These are phyloP conservation scores for Galeruca laticollis DNA, from an alignment of 2,888 invertebrate species.

Conservation along the genomic window DNA sequence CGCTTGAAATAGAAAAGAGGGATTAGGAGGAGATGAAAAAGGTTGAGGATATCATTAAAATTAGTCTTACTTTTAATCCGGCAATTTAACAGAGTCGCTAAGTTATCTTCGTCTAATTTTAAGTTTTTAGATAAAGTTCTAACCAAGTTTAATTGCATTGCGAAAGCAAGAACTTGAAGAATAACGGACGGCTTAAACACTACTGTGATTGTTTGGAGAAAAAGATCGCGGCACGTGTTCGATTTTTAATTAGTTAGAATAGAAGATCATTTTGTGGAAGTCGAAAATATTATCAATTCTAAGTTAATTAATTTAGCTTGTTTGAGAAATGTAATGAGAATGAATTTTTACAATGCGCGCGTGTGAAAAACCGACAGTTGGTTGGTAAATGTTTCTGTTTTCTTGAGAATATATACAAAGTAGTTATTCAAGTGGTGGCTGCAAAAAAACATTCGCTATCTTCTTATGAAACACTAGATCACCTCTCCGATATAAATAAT, in stretches of 20 bases:
- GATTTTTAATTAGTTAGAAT: background rate
- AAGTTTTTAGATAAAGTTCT: conserved; percentile 29
- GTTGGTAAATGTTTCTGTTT: no score
- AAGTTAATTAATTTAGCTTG: no score
- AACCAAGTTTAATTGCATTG: conserved; percentile 30
- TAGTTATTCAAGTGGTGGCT: no score
- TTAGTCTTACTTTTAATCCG: conserved; percentile 30
- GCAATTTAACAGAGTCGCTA: conserved; percentile 29
- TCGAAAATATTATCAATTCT: no score
- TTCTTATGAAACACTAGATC: no score
- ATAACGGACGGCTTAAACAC: conserved; percentile 20
- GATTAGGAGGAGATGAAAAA: background rate
- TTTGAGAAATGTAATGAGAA: no score
- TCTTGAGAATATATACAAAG: no score
- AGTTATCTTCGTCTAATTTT: conserved; percentile 25
- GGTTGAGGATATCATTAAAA: conserved; percentile 30
- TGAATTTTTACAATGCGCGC: no score
- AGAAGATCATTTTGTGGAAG: background rate
- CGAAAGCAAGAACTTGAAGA: conserved; percentile 21
- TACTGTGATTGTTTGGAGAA: conserved; percentile 3
- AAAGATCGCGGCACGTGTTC: background rate
- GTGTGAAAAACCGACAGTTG: no score
- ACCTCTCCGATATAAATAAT: no score
- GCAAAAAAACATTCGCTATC: no score
- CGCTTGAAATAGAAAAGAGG: no score